Evolutionary conservation across 2,888 invertebrate species (phyloP).

Genomic region (Panopea generosa): DNA sequence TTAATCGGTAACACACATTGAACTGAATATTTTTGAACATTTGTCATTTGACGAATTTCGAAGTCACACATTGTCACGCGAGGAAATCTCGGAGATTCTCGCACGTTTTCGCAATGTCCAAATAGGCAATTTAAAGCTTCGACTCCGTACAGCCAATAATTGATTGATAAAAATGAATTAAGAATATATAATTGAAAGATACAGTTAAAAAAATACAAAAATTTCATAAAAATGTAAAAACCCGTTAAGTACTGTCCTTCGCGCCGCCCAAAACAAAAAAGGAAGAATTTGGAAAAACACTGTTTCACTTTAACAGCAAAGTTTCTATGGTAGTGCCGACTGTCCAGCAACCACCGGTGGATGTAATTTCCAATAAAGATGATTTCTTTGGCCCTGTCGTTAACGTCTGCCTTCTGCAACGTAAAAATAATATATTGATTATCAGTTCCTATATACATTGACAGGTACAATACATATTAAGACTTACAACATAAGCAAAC

Average conservation of each 20-base stretch:
- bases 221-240: constrained; percentile 66
- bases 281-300: constrained; percentile 52
- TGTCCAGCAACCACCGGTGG: constrained; percentile 63
- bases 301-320: constrained; percentile 43
- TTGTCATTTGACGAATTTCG: constrained; percentile 63
- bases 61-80: constrained; percentile 73
- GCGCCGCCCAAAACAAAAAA: constrained; percentile 61
- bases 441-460: no score
- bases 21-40: constrained; percentile 64
- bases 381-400: constrained; percentile 51
- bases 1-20: constrained; percentile 73
- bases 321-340: constrained; percentile 61
- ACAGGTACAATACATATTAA: no score
- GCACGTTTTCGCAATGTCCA: constrained; percentile 36
- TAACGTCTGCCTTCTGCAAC: constrained; percentile 20
- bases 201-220: constrained; percentile 61
- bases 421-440: no score
- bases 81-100: constrained; percentile 66
- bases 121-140: constrained; percentile 56
- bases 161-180: constrained; percentile 64
- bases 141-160: constrained; percentile 62
- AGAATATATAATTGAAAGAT: constrained; percentile 68
- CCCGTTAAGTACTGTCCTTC: constrained; percentile 66
- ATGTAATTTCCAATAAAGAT: constrained; percentile 63
- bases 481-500: no score